A percentile compares a stretch with the other conserved stretches of the same genome.
Evolutionary conservation across 2,797 vertebrate genomes (phyloP).

Genomic region (Aplochiton taeniatus): DNA sequence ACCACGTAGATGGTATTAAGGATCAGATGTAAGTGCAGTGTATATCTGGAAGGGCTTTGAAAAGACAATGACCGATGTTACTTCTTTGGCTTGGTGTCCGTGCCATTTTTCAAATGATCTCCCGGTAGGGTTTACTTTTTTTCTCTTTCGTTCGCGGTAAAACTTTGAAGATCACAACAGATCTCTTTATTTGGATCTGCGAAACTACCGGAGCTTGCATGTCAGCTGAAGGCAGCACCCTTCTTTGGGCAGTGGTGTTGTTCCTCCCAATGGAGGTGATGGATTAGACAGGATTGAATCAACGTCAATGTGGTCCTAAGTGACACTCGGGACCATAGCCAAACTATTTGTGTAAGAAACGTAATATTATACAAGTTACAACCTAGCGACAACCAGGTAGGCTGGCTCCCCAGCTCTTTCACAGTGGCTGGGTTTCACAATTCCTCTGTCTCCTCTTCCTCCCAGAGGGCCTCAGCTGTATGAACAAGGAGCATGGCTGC

Average conservation of each 20-base stretch:
- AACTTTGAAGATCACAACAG: constrained; percentile 12
- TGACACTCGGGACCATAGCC: no score
- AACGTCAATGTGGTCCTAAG: no score
- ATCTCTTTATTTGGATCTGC: constrained; percentile 19
- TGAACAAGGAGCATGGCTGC: constrained; percentile 98
- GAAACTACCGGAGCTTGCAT: constrained; percentile 18
- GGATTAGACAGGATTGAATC: no score
- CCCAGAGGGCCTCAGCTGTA: constrained; percentile 97
- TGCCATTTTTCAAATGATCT: background rate
- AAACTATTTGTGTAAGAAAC: no score
- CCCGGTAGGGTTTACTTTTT: constrained; percentile 20
- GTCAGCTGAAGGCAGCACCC: constrained; percentile 12
- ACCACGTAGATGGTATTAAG: no score
- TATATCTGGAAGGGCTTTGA: no score
- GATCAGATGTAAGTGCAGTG: no score
- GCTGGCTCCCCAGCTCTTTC: background rate
- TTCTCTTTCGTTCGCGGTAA: constrained; percentile 13
- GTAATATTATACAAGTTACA: no score
- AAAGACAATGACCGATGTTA: background rate
- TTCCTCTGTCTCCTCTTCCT: constrained; percentile 57
- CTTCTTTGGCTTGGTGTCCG: background rate
- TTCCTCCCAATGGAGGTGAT: no score
- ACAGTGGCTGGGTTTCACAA: background rate
- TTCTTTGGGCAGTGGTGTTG: constrained; percentile 5
- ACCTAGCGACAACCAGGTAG: no score